Evolutionary conservation across 2,113 vertebrate species (phyloP).

Genomic region (Ursus arctos): DNA sequence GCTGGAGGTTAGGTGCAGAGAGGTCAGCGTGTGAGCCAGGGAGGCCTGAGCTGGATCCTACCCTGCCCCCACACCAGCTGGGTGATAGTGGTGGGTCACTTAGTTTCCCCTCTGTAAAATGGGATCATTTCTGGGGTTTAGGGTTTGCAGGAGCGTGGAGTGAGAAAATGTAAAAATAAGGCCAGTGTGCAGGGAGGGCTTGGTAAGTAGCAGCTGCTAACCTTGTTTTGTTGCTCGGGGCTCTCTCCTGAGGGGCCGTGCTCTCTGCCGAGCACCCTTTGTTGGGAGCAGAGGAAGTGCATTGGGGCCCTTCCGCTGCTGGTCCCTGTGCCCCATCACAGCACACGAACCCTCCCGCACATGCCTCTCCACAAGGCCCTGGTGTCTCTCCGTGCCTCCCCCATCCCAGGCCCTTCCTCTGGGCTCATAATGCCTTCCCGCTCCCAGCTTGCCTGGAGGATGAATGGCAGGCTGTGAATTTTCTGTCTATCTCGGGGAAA

Average conservation of each 20-base stretch:
- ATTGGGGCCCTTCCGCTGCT: neutral
- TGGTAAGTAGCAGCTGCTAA: fast-evolving
- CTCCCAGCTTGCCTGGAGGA: neutral
- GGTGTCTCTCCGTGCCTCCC: neutral
- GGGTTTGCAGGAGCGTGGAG: neutral
- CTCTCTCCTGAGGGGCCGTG: fast-evolving
- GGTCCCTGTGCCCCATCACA: neutral
- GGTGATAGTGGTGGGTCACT: neutral
- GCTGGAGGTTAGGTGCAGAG: fast-evolving
- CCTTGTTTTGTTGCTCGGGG: neutral
- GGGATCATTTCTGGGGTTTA: neutral
- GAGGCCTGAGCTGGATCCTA: no score
- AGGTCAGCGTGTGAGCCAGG: neutral
- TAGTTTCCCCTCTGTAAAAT: neutral
- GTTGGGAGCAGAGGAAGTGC: neutral
- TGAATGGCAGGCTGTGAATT: neutral
- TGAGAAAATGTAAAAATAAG: neutral
- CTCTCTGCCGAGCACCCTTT: neutral
- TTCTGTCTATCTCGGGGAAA: slow-evolving; percentile 44
- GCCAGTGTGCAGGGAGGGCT: fast-evolving
- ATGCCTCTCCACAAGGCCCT: neutral
- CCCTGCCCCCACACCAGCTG: neutral
- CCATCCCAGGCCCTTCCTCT: no score
- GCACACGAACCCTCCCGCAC: neutral
- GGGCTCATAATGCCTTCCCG: no score